These are phyloP conservation scores for Odocoileus virginianus DNA, from an alignment of 2,113 vertebrate species.

Conservation along the genomic window DNA sequence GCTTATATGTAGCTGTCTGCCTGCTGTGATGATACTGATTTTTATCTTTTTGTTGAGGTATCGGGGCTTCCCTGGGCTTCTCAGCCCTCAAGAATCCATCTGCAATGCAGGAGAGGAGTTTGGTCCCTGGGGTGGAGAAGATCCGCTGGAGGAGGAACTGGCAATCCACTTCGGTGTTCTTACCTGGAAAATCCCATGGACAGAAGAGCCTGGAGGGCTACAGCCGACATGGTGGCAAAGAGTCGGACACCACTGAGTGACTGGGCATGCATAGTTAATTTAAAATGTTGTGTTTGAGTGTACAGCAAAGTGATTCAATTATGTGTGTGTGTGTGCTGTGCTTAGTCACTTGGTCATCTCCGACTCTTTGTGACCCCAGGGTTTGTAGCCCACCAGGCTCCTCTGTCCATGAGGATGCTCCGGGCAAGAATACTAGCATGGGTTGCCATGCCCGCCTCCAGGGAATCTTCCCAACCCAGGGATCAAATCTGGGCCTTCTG, in stretches of 20 bases:
- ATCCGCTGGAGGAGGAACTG: background rate
- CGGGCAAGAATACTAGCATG: background rate
- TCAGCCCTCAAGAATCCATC: background rate
- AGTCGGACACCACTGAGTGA: background rate
- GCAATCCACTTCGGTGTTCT: background rate
- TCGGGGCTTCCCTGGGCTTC: fast-evolving
- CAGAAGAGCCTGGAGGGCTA: background rate
- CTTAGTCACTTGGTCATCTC: background rate
- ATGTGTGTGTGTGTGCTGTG: background rate
- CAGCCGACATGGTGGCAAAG: background rate
- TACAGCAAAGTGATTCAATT: background rate
- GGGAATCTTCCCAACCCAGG: background rate
- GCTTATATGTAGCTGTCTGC: background rate
- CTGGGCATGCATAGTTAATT: background rate
- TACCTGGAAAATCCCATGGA: background rate
- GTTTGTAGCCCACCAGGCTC: background rate
- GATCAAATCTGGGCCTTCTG: background rate
- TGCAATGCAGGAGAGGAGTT: background rate
- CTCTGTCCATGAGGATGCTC: background rate
- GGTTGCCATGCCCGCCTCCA: background rate
- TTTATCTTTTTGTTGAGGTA: background rate
- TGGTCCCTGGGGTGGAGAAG: background rate
- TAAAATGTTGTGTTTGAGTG: background rate
- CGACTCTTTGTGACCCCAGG: background rate
- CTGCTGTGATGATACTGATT: background rate